phyloP scores from a whole-genome alignment of 2,888 invertebrate species.

The Dugesia japonica region DNA sequence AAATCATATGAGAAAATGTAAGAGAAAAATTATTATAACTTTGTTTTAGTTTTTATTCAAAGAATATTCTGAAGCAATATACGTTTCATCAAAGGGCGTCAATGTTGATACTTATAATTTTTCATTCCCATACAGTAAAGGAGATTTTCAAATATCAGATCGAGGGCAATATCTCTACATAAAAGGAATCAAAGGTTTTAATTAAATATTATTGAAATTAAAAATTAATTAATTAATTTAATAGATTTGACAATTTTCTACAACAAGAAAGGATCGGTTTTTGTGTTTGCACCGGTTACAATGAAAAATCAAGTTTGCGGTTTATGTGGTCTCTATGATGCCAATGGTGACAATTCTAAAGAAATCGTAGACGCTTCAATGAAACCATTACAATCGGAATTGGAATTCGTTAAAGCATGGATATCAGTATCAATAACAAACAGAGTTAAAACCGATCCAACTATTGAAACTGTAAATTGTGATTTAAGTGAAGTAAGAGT shows the following conservation, averaged over 20 bases:
- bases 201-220: neutral
- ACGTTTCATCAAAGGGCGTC: neutral
- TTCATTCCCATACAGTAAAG: neutral
- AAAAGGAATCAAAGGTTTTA: conserved; percentile 1
- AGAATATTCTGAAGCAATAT: neutral
- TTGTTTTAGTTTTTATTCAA: neutral
- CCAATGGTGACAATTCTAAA: neutral
- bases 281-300: neutral
- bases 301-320: conserved; percentile 8
- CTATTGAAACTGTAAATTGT: neutral
- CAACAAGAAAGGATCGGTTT: neutral
- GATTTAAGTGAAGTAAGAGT: neutral
- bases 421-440: neutral
- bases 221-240: neutral
- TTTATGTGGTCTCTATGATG: neutral
- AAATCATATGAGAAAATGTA: too few relatives aligned
- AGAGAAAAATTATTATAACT: neutral
- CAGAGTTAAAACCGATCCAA: neutral
- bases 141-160: neutral
- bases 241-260: neutral
- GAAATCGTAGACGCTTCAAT: neutral
- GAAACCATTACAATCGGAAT: neutral
- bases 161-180: neutral
- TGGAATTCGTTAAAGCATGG: neutral
- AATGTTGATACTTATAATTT: neutral